Conservation (phyloP, 2,888 invertebrate genomes). For the Arctia plantaginis region DNA sequence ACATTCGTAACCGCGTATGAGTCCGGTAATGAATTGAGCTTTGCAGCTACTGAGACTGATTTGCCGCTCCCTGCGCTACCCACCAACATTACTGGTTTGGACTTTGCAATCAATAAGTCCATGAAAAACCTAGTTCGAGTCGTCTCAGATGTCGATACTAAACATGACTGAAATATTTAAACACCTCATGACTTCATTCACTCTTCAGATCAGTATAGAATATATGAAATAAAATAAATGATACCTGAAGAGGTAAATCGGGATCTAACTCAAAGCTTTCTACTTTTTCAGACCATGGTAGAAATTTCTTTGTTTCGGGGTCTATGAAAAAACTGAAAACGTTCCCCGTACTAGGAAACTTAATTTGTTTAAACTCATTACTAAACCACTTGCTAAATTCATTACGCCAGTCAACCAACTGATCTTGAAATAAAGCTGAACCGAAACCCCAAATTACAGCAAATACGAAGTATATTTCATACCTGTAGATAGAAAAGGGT, state of each 20-base stretch:
- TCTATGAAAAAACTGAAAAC: slow-evolving; percentile 97
- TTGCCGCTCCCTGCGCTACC: slow-evolving; percentile 97
- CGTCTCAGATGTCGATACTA: slow-evolving; percentile 96
- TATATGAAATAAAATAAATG: no score
- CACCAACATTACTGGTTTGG: slow-evolving; percentile 96
- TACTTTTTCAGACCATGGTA: slow-evolving; percentile 95
- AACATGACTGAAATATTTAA: slow-evolving; percentile 86
- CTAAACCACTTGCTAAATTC: slow-evolving; percentile 98
- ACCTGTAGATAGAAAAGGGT: slow-evolving; percentile 73
- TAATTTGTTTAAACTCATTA: slow-evolving; percentile 96
- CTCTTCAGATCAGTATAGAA: no score
- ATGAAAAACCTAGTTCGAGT: slow-evolving; percentile 95
- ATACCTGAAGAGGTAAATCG: slow-evolving; percentile 94
- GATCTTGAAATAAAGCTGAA: slow-evolving; percentile 95
- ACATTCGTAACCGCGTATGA: slow-evolving; percentile 94
- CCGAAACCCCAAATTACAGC: slow-evolving; percentile 97
- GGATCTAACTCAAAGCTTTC: slow-evolving; percentile 93
- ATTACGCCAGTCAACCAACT: slow-evolving; percentile 95
- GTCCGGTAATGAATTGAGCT: slow-evolving; percentile 90
- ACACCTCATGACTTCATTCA: no score
- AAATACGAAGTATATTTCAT: slow-evolving; percentile 97
- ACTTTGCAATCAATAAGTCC: slow-evolving; percentile 91
- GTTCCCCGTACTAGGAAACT: slow-evolving; percentile 93
- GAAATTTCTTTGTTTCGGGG: slow-evolving; percentile 92
- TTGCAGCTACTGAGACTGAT: slow-evolving; percentile 95